Conservation (phyloP, 2,113 vertebrate genomes). For the Nothobranchius kuhntae region DNA sequence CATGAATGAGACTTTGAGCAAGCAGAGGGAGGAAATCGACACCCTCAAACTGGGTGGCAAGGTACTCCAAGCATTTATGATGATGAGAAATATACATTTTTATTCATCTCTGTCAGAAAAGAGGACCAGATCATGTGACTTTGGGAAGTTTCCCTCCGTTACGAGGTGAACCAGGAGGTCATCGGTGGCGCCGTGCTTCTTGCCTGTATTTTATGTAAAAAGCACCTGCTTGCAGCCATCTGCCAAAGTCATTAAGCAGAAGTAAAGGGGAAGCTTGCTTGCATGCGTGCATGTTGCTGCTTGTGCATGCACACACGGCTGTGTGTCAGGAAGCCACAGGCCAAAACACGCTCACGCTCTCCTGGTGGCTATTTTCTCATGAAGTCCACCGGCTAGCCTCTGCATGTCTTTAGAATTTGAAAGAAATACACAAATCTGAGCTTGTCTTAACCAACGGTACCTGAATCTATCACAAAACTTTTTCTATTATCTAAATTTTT, state of each 20-base stretch:
- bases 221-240: constrained; percentile 58
- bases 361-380: constrained; percentile 40
- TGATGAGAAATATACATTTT: too few relatives aligned
- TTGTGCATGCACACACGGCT: constrained; percentile 20
- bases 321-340: constrained; percentile 36
- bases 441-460: background rate
- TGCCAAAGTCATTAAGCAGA: constrained; percentile 57
- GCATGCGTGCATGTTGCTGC: constrained; percentile 36
- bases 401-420: constrained; percentile 36
- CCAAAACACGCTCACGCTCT: constrained; percentile 44
- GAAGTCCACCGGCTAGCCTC: constrained; percentile 35
- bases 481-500: background rate
- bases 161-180: constrained; percentile 29
- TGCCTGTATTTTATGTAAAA: constrained; percentile 54
- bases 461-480: constrained; percentile 8
- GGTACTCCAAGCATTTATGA: constrained; percentile 72
- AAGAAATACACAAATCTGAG: background rate
- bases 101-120: too few relatives aligned
- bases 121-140: constrained; percentile 15
- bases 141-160: constrained; percentile 44
- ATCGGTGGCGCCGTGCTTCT: constrained; percentile 11
- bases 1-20: constrained; percentile 97
- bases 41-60: constrained; percentile 90
- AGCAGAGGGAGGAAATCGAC: constrained; percentile 96
- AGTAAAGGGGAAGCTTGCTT: constrained; percentile 30